phyloP scores from a whole-genome alignment of 2,888 invertebrate genomes.

The Orchestes rusci region DNA sequence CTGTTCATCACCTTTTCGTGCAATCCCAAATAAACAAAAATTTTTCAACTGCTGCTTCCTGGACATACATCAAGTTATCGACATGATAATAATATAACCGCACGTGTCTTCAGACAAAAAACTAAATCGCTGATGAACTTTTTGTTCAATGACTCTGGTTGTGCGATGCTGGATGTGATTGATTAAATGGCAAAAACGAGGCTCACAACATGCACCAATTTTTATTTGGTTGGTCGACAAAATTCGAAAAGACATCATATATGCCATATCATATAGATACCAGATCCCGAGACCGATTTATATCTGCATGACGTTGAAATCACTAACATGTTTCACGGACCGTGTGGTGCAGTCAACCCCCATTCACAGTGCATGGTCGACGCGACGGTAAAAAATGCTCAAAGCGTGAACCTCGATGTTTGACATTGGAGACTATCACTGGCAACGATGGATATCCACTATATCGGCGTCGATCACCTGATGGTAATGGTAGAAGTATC shows the following conservation, averaged over 20 bases:
- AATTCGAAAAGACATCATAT: slow-evolving; percentile 13
- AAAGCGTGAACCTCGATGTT: slow-evolving; percentile 26
- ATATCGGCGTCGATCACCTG: slow-evolving; percentile 27
- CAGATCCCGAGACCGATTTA: not conserved
- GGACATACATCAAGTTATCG: too few relatives aligned
- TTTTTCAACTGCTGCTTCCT: too few relatives aligned
- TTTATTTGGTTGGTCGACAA: slow-evolving; percentile 28
- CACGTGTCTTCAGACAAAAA: slow-evolving; percentile 15
- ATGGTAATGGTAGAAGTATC: slow-evolving; percentile 4
- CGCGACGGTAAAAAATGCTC: slow-evolving; percentile 31
- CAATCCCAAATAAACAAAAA: not conserved
- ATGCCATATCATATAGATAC: slow-evolving; percentile 9
- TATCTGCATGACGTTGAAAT: slow-evolving; percentile 6
- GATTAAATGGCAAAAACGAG: slow-evolving; percentile 28
- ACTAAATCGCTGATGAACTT: slow-evolving; percentile 10
- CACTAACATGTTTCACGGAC: slow-evolving; percentile 40
- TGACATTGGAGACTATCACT: slow-evolving; percentile 31
- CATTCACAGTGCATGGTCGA: slow-evolving; percentile 38
- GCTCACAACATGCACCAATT: slow-evolving; percentile 28
- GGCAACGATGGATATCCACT: too few relatives aligned
- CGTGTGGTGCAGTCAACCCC: slow-evolving; percentile 38
- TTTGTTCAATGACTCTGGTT: slow-evolving; percentile 1
- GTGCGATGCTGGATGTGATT: slow-evolving; percentile 18
- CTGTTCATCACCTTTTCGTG: too few relatives aligned
- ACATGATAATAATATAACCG: too few relatives aligned